Evolutionary conservation across 2,113 vertebrate species (phyloP).

Genomic region (Mohoua ochrocephala): DNA sequence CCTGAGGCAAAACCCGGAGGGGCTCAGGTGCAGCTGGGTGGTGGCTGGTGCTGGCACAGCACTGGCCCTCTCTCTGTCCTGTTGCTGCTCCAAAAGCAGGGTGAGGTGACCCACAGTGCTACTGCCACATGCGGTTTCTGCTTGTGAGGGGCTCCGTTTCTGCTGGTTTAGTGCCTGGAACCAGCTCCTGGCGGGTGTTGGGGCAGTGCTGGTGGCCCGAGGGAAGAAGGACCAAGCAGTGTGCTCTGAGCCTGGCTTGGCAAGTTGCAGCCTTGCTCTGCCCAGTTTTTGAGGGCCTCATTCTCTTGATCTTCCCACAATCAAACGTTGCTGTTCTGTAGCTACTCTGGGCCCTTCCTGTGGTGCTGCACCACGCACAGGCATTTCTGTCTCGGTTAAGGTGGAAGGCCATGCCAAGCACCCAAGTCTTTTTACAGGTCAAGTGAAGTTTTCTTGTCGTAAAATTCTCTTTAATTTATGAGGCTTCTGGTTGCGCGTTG

Average conservation of each 20-base stretch:
- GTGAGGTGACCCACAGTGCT: background rate
- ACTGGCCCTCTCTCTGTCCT: background rate
- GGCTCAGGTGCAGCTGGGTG: background rate
- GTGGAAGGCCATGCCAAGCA: rapidly evolving
- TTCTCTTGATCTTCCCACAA: background rate
- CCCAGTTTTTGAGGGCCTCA: rapidly evolving
- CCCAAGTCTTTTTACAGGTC: background rate
- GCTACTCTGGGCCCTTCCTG: background rate
- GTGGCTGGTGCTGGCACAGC: background rate
- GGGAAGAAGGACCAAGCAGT: background rate
- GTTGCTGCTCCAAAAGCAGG: background rate
- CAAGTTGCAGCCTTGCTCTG: background rate
- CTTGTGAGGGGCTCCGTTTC: background rate
- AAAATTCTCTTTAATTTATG: background rate
- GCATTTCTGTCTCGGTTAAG: background rate
- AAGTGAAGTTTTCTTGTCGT: background rate
- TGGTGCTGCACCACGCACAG: background rate
- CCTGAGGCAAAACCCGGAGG: background rate
- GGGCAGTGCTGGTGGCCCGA: background rate
- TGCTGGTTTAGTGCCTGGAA: background rate
- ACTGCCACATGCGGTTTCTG: rapidly evolving
- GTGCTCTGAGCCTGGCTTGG: background rate
- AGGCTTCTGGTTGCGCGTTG: background rate
- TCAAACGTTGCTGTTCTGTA: background rate
- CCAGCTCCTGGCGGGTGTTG: background rate